Evolutionary conservation across 1,140 invertebrate genomes (phyloP), one percentile per base, ranked within the genome.

Genomic region (Hyles euphorbiae): DNA sequence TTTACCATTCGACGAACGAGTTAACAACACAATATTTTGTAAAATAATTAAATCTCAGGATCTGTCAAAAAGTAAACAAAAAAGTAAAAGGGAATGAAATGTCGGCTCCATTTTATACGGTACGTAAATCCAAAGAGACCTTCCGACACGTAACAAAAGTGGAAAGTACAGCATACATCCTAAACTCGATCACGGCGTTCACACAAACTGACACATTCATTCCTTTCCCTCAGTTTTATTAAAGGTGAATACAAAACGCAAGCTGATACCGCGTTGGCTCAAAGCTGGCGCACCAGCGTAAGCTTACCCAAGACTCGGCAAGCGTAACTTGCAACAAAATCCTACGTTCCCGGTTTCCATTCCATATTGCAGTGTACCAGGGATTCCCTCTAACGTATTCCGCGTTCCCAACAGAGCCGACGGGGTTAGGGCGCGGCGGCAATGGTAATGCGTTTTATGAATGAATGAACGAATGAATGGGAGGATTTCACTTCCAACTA

Each of bases 401-500:
- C 63, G 61, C 69, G 70, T 77, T 72, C 68, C 57, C 70, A 70
- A 63, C 56, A 64, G 63, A 71, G 75, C 68, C 60, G 66, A 54
- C 62, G 62, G 70, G 68, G 71, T 74, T 76, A 80, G 67, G 63
- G 68, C 61, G 63, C 65, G 56, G 63, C 63, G 67, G 61, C 68
- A 63, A 71, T 61, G 57, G 76, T 83, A 83, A 83, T 78, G 73
- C 79, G 68, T 84, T 84, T 82, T 78, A 83, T 84, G 81, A 83
- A 86, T 82, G 82, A 83, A 81, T 79, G 74, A 77, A 71, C 67
- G 72, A 75, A 71, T 82, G 79, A 83, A 86, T 82, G 67, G 72
- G 57, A 78, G 73, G 75, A 83, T 86, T 81, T 82, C 66, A 77
- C 72, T 76, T 76, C 71, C 65, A 68, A 74, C 73, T 75, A 76